A percentile compares a stretch with the other conserved stretches of the same genome.
Conservation (phyloP, 2,113 vertebrate species). For the Indicator maculatus region DNA sequence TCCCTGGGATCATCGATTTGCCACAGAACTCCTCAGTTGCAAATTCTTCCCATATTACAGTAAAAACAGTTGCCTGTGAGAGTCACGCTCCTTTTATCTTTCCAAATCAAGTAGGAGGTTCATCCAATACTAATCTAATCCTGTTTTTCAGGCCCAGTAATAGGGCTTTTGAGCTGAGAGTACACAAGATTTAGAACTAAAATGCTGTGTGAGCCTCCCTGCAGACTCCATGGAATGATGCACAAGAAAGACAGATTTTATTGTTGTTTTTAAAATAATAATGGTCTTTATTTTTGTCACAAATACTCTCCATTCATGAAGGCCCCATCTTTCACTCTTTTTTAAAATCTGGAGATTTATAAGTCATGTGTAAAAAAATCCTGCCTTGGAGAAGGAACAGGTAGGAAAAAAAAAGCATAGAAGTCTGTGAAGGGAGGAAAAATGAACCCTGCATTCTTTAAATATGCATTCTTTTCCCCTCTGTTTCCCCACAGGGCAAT, state of each 20-base stretch:
- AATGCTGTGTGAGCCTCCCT: not conserved
- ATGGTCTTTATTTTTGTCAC: not conserved
- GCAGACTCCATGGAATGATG: not conserved
- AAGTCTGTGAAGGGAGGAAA: not conserved
- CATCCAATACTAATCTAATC: not conserved
- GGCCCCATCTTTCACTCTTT: not conserved
- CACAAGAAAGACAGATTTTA: not conserved
- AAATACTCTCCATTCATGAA: not conserved
- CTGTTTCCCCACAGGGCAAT: not conserved
- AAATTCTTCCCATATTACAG: not conserved
- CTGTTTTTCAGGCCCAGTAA: not conserved
- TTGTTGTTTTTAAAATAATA: not conserved
- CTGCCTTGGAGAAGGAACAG: not conserved
- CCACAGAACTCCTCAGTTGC: not conserved
- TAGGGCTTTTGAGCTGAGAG: not conserved
- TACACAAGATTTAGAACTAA: not conserved
- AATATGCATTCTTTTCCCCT: not conserved
- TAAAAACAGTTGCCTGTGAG: not conserved
- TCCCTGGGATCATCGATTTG: not conserved
- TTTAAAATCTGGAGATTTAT: not conserved
- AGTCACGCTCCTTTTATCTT: not conserved
- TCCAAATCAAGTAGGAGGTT: not conserved
- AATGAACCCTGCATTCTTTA: not conserved
- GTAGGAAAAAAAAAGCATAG: not conserved
- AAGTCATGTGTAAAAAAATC: not conserved